Base-by-base conservation (phyloP, 2,888 invertebrate genomes). In the Blastobasis adustella region DNA sequence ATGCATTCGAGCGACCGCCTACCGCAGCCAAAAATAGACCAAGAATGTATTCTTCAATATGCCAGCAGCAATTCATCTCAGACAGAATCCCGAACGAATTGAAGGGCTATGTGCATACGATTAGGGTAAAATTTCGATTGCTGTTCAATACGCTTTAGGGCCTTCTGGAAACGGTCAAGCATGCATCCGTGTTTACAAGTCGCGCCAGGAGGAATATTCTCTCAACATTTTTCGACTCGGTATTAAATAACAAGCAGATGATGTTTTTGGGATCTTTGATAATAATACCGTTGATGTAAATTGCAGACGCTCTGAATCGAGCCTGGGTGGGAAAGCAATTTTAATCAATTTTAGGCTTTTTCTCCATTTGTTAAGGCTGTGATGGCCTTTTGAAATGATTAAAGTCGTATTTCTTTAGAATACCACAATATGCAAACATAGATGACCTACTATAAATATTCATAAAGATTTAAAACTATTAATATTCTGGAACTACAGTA, bases 21-120 rank as follows among this genome's bases (percentile, higher is more conserved):
- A 87, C 87, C 87, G 83, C 86, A 86, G 84, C 76, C 83, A 85
- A 82, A 87, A 87, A 87, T 87, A 87, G 77, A 85, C 66, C 60
- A 77, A 64, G 65, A 74, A 10, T 50, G 50, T 6, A 47, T 23
- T 23, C 23, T 23, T 23, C 23, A 23, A 23, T 23, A 23, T 2
- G 23, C 23, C 23, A 23, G 23, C 23, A 23, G 23, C 23, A 23
- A 23, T 23, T 23, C 23, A 23, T 23, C 23, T 23, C 23, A 23
- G 3, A 23, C 23, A 23, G 23, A 23, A 23, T 23, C 23, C 23
- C 3, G 23, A 23, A 23, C 23, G 23, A 23, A 23, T 23, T 23
- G 2, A 23, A 23, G 23, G 23, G 23, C 23, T 23, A 23, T 23
- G 23, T 23, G 23, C 23, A 23, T 23, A 0, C 0, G 0, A 0